Evolutionary conservation across 2,113 vertebrate genomes (phyloP).

Genomic region (Oreochromis niloticus): DNA sequence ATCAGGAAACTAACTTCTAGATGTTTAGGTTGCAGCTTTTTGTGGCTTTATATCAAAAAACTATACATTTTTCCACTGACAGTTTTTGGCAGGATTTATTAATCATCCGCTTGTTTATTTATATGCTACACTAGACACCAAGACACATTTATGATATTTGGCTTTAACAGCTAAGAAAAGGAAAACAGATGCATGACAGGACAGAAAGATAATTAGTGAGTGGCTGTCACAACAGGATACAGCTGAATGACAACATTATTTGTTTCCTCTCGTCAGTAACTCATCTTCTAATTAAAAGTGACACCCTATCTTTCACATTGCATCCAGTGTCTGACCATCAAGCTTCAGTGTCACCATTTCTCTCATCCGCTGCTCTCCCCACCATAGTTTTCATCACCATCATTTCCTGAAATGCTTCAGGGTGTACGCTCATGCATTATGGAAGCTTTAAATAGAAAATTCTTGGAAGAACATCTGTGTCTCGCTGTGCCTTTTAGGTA

Average conservation of each 20-base stretch:
- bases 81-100: neutral
- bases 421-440: constrained; percentile 8
- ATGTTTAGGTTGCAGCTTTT: neutral
- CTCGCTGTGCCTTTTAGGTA: constrained; percentile 14
- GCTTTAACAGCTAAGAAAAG: neutral
- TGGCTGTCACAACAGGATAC: constrained; percentile 56
- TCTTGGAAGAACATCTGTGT: constrained; percentile 39
- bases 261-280: constrained; percentile 50
- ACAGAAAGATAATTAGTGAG: constrained; percentile 43
- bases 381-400: constrained; percentile 14
- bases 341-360: constrained; percentile 31
- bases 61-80: accelerated
- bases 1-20: neutral
- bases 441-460: constrained; percentile 41
- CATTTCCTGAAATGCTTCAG: constrained; percentile 19
- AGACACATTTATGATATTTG: neutral
- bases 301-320: constrained; percentile 53
- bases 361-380: neutral
- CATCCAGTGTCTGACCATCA: constrained; percentile 38
- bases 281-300: constrained; percentile 61
- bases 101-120: neutral
- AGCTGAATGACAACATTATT: constrained; percentile 58
- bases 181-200: neutral
- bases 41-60: neutral
- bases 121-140: neutral